Base-by-base conservation (phyloP, 1,140 invertebrate genomes). In the Drosophila ambigua region DNA sequence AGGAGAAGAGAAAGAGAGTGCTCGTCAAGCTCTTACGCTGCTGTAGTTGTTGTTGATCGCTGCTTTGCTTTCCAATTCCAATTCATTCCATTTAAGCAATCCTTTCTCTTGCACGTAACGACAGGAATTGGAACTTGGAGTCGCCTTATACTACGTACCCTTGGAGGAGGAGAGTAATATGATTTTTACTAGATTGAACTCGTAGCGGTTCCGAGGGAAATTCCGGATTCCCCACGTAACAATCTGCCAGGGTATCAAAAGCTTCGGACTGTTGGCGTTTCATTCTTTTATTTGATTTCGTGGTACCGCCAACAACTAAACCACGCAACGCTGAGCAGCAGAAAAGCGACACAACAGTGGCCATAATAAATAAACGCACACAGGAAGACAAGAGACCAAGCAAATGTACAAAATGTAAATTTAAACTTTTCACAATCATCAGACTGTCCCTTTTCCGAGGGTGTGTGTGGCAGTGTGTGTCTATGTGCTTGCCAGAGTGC, bases 331-430 rank as follows among this genome's bases (percentile, higher is more conserved):
- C 59, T 83, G 81, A 53, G 72, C 80, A 83, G 35, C 61, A 53
- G 23, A 6, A 60, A 67, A 74, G 61, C 62, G 63, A 75, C 60
- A 54, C 67, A 87, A 73, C 78, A 85, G 58, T 85, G 82, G 78
- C 81, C 51, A 84, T 77, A 80, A 84, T 60, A 59, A 66, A 65
- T 55, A 54, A 65, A 54, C 62, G 48, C 68, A 78, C 41, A 61
- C 50, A 55, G 26, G 68, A 44, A 58, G 39, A 68, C 64, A 54
- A 77, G 76, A 62, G 73, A 43, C 58, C 64, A 68, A 79, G 58
- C 46, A 57, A 76, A 81, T 87, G 62, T 60, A 82, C 68, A 67
- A 75, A 84, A 85, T 85, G 82, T 85, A 85, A 87, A 85, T 85
- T 85, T 83, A 79, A 83, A 83, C 80, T 80, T 83, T 83, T 79